Percentiles rank a stretch among this genome's conserved stretches.
Evolutionary conservation across 2,797 vertebrate species (phyloP).

Genomic region (Falco novaeseelandiae): DNA sequence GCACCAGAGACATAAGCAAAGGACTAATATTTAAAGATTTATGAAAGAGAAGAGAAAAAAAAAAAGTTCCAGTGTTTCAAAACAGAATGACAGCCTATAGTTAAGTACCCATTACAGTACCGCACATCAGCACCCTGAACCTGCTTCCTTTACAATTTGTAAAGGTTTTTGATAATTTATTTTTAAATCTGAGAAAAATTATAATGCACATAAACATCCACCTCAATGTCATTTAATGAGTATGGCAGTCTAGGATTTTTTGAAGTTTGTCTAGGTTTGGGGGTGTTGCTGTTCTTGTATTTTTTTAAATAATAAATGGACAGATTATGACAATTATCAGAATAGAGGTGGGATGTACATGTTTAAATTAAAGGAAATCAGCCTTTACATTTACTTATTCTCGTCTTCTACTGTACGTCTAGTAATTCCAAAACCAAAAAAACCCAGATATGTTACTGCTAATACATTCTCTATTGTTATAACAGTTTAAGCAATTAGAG

Average conservation of each 20-base stretch:
- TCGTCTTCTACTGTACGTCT: background rate
- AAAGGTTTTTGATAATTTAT: background rate
- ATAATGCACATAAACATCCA: background rate
- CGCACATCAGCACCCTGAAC: background rate
- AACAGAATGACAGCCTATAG: background rate
- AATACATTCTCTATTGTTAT: background rate
- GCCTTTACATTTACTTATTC: background rate
- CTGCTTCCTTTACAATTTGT: background rate
- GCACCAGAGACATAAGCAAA: background rate
- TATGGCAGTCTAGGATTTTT: background rate
- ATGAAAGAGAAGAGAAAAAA: background rate
- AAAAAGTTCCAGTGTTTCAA: background rate
- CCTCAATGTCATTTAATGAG: background rate
- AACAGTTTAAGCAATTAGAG: background rate
- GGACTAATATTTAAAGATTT: background rate
- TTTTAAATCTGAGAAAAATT: background rate
- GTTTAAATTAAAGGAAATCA: background rate
- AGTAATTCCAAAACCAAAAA: background rate
- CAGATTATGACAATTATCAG: background rate
- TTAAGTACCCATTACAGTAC: background rate
- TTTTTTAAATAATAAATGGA: background rate
- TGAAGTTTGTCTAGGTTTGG: background rate
- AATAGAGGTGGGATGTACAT: background rate
- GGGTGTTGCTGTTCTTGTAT: background rate
- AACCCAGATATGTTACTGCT: background rate